phyloP scores from a whole-genome alignment of 2,797 vertebrate genomes.

The Remorina albescens region DNA sequence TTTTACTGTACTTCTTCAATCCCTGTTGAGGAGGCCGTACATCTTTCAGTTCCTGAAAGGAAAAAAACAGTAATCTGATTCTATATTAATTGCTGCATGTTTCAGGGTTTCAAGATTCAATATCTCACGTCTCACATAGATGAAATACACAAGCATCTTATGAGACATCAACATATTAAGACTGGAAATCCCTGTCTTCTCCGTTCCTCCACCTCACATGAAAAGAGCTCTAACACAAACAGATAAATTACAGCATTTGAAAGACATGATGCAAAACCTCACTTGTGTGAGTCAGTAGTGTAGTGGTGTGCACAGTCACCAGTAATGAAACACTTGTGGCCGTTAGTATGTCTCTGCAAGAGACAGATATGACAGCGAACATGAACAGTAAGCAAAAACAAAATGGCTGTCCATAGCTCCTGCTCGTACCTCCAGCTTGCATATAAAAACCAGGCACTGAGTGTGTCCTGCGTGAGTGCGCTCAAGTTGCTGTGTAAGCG shows the following conservation, averaged over 20 bases:
- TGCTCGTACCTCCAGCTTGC: slow-evolving; percentile 5
- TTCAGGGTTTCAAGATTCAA: neutral
- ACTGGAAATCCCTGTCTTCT: slow-evolving; percentile 9
- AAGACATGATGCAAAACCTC: slow-evolving; percentile 7
- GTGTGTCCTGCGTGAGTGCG: slow-evolving; percentile 7
- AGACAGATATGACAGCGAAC: slow-evolving; percentile 17
- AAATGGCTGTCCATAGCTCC: slow-evolving; percentile 48
- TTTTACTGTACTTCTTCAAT: too few relatives aligned
- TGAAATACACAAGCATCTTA: slow-evolving; percentile 20
- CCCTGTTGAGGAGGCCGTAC: too few relatives aligned
- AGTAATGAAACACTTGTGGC: slow-evolving; percentile 3
- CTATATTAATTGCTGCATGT: slow-evolving; percentile 21
- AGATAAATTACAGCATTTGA: slow-evolving; percentile 16
- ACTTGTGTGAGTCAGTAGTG: neutral
- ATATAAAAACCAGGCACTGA: neutral
- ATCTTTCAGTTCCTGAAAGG: slow-evolving; percentile 10
- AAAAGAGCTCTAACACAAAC: neutral
- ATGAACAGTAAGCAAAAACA: slow-evolving; percentile 41
- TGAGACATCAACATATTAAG: slow-evolving; percentile 29
- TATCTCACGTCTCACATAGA: neutral
- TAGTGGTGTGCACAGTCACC: neutral
- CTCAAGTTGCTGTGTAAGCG: neutral
- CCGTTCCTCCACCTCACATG: neutral
- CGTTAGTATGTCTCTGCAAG: neutral
- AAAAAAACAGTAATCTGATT: slow-evolving; percentile 1